phyloP scores from a whole-genome alignment of 2,797 vertebrate species.

The Eospalax fontanierii region DNA sequence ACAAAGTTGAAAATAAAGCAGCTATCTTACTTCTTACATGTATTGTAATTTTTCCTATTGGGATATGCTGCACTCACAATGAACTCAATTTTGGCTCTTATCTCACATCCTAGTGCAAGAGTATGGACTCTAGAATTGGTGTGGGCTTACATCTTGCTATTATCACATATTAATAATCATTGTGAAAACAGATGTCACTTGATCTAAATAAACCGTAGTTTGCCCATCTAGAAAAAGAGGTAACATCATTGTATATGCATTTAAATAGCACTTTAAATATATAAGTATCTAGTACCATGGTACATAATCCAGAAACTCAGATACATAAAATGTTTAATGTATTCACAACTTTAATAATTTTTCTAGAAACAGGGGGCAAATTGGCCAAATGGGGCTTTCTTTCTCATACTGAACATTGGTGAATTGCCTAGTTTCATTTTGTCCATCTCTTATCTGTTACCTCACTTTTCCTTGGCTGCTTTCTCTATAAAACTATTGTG shows the following conservation, averaged over 20 bases:
- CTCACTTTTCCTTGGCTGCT: slow-evolving; percentile 26
- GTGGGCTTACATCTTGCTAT: neutral
- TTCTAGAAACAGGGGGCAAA: neutral
- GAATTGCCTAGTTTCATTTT: slow-evolving; percentile 42
- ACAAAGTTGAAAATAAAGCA: slow-evolving; percentile 26
- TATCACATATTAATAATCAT: neutral
- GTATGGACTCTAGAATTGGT: neutral
- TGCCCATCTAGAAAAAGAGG: neutral
- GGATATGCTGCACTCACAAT: neutral
- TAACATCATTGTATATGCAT: neutral
- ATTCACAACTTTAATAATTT: neutral
- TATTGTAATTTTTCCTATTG: neutral
- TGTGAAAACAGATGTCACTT: slow-evolving; percentile 29
- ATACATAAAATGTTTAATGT: slow-evolving; percentile 9
- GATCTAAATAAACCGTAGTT: neutral
- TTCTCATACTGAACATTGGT: slow-evolving; percentile 1
- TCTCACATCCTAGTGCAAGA: neutral
- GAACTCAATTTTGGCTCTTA: slow-evolving; percentile 32
- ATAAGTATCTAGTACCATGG: neutral
- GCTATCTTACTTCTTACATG: neutral
- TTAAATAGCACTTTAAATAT: neutral
- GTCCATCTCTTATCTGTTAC: neutral
- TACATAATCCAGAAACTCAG: too few relatives aligned
- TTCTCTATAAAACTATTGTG: slow-evolving; percentile 34
- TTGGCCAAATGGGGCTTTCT: slow-evolving; percentile 21